Evolutionary conservation across 2,888 invertebrate genomes (phyloP).

Genomic region (Melanotus villosus): DNA sequence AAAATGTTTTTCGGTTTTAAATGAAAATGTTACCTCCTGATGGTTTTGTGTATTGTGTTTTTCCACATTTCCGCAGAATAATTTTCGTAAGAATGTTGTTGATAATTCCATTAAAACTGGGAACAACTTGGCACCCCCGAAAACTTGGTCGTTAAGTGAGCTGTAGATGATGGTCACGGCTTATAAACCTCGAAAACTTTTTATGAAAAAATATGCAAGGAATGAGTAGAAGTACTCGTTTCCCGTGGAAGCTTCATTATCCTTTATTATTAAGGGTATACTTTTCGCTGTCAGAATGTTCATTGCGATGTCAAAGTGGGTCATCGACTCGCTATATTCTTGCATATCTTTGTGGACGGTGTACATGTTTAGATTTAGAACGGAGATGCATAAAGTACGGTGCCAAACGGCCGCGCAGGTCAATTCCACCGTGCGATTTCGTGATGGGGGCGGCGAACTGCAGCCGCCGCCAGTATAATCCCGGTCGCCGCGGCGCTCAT

Average conservation of each 20-base stretch:
- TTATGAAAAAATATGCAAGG: constrained; percentile 8
- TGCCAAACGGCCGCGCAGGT: constrained; percentile 54
- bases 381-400: constrained; percentile 31
- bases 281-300: background rate
- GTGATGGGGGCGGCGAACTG: constrained; percentile 54
- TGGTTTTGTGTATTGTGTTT: no score
- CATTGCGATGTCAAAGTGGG: constrained; percentile 29
- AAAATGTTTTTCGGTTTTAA: no score
- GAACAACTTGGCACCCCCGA: constrained; percentile 1
- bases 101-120: constrained; percentile 7
- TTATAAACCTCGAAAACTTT: constrained; percentile 14
- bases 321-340: constrained; percentile 38
- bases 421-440: constrained; percentile 47
- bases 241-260: constrained; percentile 8
- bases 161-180: constrained; percentile 9
- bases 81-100: background rate
- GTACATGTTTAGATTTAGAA: constrained; percentile 42
- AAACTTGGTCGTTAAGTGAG: constrained; percentile 14
- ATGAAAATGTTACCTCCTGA: no score
- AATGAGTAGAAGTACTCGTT: background rate
- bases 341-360: constrained; percentile 31
- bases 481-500: constrained; percentile 44
- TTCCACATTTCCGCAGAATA: no score
- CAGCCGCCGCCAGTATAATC: constrained; percentile 49
- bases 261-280: constrained; percentile 18